Percentiles rank a stretch among this genome's conserved stretches.
These are phyloP conservation scores for Diadema setosum DNA, from an alignment of 35 echinoderm and acorn worm genomes.

Conservation along the genomic window DNA sequence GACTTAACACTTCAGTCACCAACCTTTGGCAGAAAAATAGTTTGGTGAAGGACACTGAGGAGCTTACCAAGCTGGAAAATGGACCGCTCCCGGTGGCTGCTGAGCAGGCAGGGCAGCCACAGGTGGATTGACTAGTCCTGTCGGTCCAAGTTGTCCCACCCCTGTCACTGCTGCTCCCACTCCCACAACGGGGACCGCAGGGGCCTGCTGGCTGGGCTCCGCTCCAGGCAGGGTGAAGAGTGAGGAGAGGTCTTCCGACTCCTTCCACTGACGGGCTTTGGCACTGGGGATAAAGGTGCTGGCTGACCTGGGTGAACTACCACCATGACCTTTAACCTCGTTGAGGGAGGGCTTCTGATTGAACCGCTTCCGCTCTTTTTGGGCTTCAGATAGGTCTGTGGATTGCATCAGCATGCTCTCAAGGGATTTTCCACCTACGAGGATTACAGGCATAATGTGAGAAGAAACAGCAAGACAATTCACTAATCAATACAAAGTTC, in stretches of 20 bases:
- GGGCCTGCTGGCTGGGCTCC: neutral
- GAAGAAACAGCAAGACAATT: neutral
- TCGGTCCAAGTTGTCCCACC: neutral
- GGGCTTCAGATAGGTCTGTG: constrained; percentile 65
- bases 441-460: neutral
- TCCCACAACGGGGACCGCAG: neutral
- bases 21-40: no score
- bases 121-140: neutral
- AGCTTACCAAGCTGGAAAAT: constrained; percentile 6
- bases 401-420: constrained; percentile 86
- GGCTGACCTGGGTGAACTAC: neutral
- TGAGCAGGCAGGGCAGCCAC: neutral
- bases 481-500: no score
- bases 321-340: constrained; percentile 17
- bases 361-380: constrained; percentile 49
- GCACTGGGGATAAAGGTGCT: neutral
- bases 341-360: constrained; percentile 62
- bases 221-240: constrained; percentile 18
- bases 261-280: constrained; percentile 50
- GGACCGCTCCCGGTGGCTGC: neutral
- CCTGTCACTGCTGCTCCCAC: neutral
- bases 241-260: constrained; percentile 19
- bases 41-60: no score
- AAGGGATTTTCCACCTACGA: constrained; percentile 26
- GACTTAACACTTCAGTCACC: no score